Percentiles rank a stretch among this genome's conserved stretches.
These are phyloP conservation scores for Platypus cylindrus DNA, from an alignment of 2,888 invertebrate species.

Conservation along the genomic window DNA sequence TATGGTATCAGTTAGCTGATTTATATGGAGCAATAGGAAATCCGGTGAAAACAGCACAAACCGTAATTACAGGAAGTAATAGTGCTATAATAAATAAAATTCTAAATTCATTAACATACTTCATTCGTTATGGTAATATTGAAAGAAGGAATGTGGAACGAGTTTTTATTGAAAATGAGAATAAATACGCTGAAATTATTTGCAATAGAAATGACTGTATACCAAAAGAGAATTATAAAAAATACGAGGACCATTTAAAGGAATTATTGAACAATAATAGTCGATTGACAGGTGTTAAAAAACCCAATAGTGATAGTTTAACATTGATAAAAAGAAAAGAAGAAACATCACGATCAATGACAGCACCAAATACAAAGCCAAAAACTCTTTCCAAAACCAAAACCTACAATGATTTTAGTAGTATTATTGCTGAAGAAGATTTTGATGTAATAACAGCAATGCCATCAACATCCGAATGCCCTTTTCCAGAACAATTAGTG, in stretches of 20 bases:
- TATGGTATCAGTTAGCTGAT: conserved; percentile 83
- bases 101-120: conserved; percentile 71
- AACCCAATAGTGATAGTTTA: neutral
- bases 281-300: neutral
- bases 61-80: conserved; percentile 65
- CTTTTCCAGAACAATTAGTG: neutral
- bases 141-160: conserved; percentile 30
- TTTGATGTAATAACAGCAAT: neutral
- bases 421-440: neutral
- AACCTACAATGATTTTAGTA: conserved; percentile 1
- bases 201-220: conserved; percentile 26
- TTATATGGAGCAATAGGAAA: conserved; percentile 74
- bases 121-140: conserved; percentile 68
- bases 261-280: conserved; percentile 19
- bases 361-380: conserved; percentile 50
- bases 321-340: neutral
- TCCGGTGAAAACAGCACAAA: conserved; percentile 64
- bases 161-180: conserved; percentile 21
- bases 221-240: conserved; percentile 29
- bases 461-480: no score
- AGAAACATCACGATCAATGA: neutral
- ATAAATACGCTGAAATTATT: conserved; percentile 29
- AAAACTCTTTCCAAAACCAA: conserved; percentile 38
- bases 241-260: conserved; percentile 28
- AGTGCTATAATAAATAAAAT: conserved; percentile 54